Evolutionary conservation across 2,113 vertebrate genomes (phyloP).

Genomic region (Stictonetta naevosa): DNA sequence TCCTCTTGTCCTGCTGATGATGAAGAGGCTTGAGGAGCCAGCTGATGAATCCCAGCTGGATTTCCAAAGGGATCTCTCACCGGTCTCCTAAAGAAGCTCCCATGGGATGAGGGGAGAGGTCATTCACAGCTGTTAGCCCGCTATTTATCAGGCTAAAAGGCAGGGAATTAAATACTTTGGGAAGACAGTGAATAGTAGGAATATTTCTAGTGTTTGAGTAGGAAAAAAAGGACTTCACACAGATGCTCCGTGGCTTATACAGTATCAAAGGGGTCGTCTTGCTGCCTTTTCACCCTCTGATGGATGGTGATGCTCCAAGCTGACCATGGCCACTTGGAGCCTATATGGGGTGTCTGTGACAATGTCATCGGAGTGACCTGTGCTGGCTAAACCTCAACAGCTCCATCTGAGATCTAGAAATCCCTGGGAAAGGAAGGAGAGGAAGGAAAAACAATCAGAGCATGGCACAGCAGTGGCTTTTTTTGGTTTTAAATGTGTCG

Average conservation of each 20-base stretch:
- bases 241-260: background rate
- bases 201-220: background rate
- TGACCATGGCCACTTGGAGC: rapidly evolving
- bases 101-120: background rate
- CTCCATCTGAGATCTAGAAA: background rate
- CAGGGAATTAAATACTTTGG: background rate
- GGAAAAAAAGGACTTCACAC: background rate
- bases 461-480: background rate
- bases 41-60: background rate
- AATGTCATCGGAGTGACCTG: background rate
- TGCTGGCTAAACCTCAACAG: background rate
- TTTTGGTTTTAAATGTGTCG: background rate
- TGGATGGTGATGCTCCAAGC: background rate
- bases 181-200: background rate
- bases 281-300: background rate
- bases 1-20: background rate
- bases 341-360: rapidly evolving
- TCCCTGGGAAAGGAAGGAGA: background rate
- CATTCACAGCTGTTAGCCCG: rapidly evolving
- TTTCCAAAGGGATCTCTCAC: background rate
- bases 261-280: background rate
- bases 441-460: background rate
- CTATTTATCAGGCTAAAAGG: background rate
- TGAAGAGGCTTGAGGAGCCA: background rate
- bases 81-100: background rate